Percentiles rank a stretch among this genome's conserved stretches.
These are phyloP conservation scores for Bubo blakistoni DNA, from an alignment of 2,113 vertebrate species.

Conservation along the genomic window DNA sequence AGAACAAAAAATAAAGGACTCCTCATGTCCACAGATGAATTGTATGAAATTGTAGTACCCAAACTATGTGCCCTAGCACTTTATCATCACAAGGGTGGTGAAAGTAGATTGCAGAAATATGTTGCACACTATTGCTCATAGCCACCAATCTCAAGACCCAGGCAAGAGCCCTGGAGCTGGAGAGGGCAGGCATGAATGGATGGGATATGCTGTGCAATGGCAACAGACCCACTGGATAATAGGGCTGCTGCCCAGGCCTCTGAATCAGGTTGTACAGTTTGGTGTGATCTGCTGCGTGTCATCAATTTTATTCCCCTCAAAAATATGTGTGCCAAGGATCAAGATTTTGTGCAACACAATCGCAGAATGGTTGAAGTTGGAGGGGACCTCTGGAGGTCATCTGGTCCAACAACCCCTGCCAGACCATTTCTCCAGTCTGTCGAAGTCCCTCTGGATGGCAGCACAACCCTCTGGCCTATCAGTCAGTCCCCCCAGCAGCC, in stretches of 20 bases:
- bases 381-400: background rate
- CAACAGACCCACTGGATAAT: background rate
- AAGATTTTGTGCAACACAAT: background rate
- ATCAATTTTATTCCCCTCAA: background rate
- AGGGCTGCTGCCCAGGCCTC: background rate
- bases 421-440: background rate
- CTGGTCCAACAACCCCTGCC: rapidly evolving
- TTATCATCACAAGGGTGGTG: background rate
- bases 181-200: background rate
- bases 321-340: background rate
- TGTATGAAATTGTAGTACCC: background rate
- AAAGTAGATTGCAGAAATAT: background rate
- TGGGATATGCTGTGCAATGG: rapidly evolving
- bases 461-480: background rate
- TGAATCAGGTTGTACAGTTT: background rate
- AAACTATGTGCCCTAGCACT: background rate
- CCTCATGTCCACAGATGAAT: background rate
- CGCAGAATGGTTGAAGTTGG: background rate
- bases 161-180: background rate
- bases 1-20: background rate
- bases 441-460: background rate
- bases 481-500: background rate
- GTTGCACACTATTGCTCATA: background rate
- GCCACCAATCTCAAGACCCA: background rate
- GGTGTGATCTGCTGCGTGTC: background rate